Conservation (phyloP, 1,140 invertebrate species). For the Aphelenchoides fujianensis region DNA sequence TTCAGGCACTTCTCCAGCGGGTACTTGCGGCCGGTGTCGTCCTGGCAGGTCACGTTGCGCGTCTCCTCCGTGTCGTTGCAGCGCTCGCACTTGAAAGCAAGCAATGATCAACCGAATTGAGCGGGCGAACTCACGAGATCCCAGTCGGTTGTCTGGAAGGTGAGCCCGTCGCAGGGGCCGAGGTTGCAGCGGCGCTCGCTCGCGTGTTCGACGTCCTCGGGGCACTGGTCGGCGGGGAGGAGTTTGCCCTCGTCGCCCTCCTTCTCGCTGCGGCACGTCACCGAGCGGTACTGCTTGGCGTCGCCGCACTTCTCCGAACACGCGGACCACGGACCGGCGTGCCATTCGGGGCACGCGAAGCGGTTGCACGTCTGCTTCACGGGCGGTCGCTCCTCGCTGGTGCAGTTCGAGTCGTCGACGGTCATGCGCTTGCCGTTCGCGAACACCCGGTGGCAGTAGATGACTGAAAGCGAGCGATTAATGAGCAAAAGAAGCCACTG, state of each 20-base stretch:
- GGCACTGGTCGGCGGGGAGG: constrained; percentile 72
- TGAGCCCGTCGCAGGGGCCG: constrained; percentile 81
- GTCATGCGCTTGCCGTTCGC: constrained; percentile 69
- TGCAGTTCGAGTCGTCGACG: constrained; percentile 74
- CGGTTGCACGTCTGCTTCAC: constrained; percentile 74
- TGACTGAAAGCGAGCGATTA: constrained; percentile 65
- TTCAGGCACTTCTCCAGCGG: constrained; percentile 59
- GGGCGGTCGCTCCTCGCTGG: constrained; percentile 71
- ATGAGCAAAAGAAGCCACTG: no score
- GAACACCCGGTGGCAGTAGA: constrained; percentile 72
- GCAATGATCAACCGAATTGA: constrained; percentile 2
- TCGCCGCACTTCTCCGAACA: constrained; percentile 68
- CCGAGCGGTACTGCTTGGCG: constrained; percentile 69
- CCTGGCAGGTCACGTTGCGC: constrained; percentile 59
- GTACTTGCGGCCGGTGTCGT: constrained; percentile 54
- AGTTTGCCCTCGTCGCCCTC: constrained; percentile 69
- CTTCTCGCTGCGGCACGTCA: constrained; percentile 70
- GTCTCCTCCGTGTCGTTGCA: constrained; percentile 62
- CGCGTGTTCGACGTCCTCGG: constrained; percentile 70
- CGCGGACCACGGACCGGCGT: constrained; percentile 72
- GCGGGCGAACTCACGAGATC: constrained; percentile 72
- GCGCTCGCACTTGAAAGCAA: constrained; percentile 47
- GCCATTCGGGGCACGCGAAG: constrained; percentile 77
- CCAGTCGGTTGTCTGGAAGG: constrained; percentile 85
- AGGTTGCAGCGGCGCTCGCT: constrained; percentile 72